phyloP scores from a whole-genome alignment of 2,888 invertebrate genomes.

The Phrixothrix hirtus region DNA sequence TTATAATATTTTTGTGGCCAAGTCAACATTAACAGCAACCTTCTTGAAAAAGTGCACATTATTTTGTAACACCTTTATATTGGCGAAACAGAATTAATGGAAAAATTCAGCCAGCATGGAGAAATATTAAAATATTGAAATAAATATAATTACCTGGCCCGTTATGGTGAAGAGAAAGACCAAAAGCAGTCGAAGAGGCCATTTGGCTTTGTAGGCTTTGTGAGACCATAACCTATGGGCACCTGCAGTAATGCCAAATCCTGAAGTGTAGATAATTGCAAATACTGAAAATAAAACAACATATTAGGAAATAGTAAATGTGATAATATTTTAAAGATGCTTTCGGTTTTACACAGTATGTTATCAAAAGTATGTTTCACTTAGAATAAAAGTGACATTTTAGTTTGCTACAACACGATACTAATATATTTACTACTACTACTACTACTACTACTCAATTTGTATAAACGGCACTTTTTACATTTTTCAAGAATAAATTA shows the following conservation, averaged over 20 bases:
- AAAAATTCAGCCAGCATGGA: neutral
- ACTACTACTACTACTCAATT: no score
- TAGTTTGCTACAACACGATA: no score
- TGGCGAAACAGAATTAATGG: no score
- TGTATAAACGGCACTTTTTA: no score
- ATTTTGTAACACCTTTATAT: no score
- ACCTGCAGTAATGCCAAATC: slow-evolving; percentile 81
- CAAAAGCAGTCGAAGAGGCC: slow-evolving; percentile 70
- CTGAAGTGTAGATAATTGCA: slow-evolving; percentile 70
- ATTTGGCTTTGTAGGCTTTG: slow-evolving; percentile 73
- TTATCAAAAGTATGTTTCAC: no score
- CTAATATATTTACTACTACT: no score
- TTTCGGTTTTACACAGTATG: no score
- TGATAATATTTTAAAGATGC: no score
- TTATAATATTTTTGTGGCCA: neutral
- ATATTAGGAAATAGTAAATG: no score
- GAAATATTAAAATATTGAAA: neutral
- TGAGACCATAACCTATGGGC: slow-evolving; percentile 83
- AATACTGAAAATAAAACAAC: slow-evolving; percentile 58
- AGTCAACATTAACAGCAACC: neutral
- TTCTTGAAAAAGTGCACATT: neutral
- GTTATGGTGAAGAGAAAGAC: slow-evolving; percentile 76
- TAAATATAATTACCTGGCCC: slow-evolving; percentile 66
- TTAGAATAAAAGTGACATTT: no score
- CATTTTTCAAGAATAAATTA: no score